Conservation (phyloP, 2,888 invertebrate species). For the Sarcophaga variegata region DNA sequence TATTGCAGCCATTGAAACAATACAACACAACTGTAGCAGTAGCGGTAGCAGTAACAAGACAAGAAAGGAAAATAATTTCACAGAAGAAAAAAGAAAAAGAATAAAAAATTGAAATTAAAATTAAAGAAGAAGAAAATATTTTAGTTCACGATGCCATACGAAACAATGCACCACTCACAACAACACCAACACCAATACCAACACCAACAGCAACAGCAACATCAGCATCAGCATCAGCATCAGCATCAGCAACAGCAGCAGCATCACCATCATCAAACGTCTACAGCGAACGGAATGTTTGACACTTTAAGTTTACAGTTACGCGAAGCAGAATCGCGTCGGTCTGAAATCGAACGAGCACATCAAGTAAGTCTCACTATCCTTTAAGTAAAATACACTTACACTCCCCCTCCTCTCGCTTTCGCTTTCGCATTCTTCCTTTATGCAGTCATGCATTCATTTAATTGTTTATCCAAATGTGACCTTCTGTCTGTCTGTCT, state of each 20-base stretch:
- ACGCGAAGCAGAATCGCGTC: conserved; percentile 90
- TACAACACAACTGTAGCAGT: not conserved
- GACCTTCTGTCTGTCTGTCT: not conserved
- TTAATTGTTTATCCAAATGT: not conserved
- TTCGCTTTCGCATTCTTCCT: too few relatives aligned
- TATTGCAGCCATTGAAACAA: conserved; percentile 54
- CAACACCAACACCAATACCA: conserved; percentile 76
- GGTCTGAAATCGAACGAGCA: conserved; percentile 89
- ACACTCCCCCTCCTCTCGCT: not conserved
- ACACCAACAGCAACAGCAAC: conserved; percentile 77
- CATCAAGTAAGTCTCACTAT: conserved; percentile 83
- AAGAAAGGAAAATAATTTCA: conserved; percentile 14
- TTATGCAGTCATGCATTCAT: not conserved
- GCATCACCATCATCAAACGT: conserved; percentile 75
- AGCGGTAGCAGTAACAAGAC: conserved; percentile 24
- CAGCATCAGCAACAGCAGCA: conserved; percentile 70
- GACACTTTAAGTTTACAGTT: conserved; percentile 87
- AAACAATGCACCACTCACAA: conserved; percentile 77
- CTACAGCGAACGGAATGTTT: conserved; percentile 81
- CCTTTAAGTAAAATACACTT: not conserved
- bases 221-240: conserved; percentile 78
- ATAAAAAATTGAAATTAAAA: conserved; percentile 2
- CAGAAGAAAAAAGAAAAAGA: not conserved
- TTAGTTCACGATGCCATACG: conserved; percentile 79
- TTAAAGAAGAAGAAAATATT: conserved; percentile 24